These are phyloP conservation scores for Drosophila paramelanica DNA, from an alignment of 2,888 invertebrate species.

Conservation along the genomic window DNA sequence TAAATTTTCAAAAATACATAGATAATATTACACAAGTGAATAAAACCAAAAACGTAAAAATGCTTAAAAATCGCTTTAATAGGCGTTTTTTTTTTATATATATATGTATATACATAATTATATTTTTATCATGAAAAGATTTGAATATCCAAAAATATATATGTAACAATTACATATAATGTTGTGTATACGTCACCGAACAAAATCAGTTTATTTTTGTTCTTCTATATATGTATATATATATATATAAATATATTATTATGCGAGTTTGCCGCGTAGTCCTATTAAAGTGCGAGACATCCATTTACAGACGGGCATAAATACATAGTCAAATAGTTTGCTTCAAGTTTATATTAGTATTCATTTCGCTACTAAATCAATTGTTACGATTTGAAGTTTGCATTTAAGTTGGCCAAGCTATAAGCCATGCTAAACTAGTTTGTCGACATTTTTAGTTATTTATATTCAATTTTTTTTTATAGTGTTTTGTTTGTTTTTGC, in stretches of 20 bases:
- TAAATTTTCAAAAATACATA: no score
- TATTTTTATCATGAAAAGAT: no score
- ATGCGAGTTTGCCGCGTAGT: slow-evolving; percentile 2
- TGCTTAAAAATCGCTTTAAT: not conserved
- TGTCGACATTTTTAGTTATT: slow-evolving; percentile 25
- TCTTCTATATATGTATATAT: not conserved
- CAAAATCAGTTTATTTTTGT: not conserved
- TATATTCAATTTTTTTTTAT: slow-evolving; percentile 3
- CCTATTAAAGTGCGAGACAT: not conserved
- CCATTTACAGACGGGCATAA: slow-evolving; percentile 16
- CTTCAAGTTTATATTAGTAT: slow-evolving; percentile 44
- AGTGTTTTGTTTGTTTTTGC: slow-evolving; percentile 6
- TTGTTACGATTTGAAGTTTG: slow-evolving; percentile 14
- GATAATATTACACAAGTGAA: no score
- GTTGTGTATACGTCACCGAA: not conserved
- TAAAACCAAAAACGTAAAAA: not conserved
- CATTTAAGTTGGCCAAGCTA: slow-evolving; percentile 23
- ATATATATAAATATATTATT: not conserved
- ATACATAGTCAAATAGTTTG: slow-evolving; percentile 9
- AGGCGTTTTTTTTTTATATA: no score
- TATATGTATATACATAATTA: no score
- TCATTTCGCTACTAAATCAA: slow-evolving; percentile 31
- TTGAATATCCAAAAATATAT: not conserved
- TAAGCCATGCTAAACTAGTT: slow-evolving; percentile 31
- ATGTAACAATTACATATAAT: not conserved